Conservation (phyloP, 2,888 invertebrate genomes). For the Drosophila setosimentum region DNA sequence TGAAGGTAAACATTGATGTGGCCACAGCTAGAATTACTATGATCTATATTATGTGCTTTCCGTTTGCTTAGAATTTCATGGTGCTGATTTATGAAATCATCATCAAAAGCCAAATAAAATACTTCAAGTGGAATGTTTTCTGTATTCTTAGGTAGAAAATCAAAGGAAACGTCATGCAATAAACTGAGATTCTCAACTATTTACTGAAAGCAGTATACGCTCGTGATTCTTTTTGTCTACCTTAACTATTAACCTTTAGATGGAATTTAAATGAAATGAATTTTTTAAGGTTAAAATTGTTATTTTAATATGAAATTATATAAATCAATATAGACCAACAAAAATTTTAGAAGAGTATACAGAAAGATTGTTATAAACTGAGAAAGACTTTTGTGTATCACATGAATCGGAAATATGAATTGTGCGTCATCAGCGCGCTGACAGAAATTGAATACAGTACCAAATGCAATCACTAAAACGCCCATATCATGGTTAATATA, state of each 20-base stretch:
- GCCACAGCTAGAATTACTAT: slow-evolving; percentile 16
- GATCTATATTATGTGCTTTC: slow-evolving; percentile 15
- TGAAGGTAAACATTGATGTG: slow-evolving; percentile 50
- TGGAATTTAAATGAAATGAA: neutral
- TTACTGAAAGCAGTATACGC: neutral
- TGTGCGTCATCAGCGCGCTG: neutral
- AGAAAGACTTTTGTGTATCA: neutral
- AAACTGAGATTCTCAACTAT: neutral
- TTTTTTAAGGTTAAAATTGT: neutral
- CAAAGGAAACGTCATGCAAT: neutral
- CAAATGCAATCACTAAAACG: slow-evolving; percentile 25
- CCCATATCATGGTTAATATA: slow-evolving; percentile 16
- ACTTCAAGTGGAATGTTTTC: neutral
- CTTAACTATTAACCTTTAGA: neutral
- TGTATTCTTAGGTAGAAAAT: neutral
- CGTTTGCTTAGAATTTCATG: slow-evolving; percentile 6
- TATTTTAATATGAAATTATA: neutral
- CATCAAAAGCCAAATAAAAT: neutral
- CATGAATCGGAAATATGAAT: neutral
- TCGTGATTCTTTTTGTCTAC: neutral
- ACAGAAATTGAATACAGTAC: slow-evolving; percentile 3
- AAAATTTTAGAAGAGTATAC: too few species aligned
- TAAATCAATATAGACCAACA: neutral
- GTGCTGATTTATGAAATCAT: slow-evolving; percentile 1
- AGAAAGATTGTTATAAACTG: neutral